Evolutionary conservation across 2,888 invertebrate genomes (phyloP), one percentile per base, ranked within the genome.

Genomic region (Cheilosia soror): DNA sequence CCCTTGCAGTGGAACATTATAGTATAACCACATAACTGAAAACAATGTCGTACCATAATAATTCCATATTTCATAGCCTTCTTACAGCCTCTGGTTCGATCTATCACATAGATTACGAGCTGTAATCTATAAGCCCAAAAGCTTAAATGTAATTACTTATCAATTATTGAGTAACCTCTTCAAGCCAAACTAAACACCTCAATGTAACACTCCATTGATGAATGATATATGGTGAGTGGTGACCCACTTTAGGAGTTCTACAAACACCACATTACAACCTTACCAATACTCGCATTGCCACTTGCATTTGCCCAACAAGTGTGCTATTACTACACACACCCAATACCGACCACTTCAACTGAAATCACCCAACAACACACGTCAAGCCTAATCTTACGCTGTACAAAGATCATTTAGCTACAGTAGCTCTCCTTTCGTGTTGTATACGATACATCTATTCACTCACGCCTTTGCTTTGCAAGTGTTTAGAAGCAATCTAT

Each of bases 321-420:
- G 27, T 27, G 20, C 20, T 20, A 20, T 20, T 20, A 31, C 13
- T 55, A 31, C 15, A 31, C 29, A 31, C 31, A 13, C 31, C 31
- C 55, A 15, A 31, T 31, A 29, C 31, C 3, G 51, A 5, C 55
- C 29, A 31, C 15, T 31, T 55, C n/a, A 71, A 58, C 58, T 1
- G 13, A n/a, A 27, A 25, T 5, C n/a, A 27, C n/a, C 3, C 53
- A 27, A 15, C 27, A 53, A 15, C 29, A 29, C 37, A 1, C 33
- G 9, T 42, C 63, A 65, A 49, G 47, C 31, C 42, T 78, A 57
- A 78, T 78, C 71, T 78, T 65, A 72, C 57, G 15, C 57, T 71
- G 63, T 65, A 65, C 47, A 72, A 58, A 78, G 71, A 78, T 72
- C 78, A 65, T 72, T 78, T 57, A 42, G 51, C 37, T 65, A 15